phyloP scores from a whole-genome alignment of 2,113 vertebrate species.

The Callaeas wilsoni region DNA sequence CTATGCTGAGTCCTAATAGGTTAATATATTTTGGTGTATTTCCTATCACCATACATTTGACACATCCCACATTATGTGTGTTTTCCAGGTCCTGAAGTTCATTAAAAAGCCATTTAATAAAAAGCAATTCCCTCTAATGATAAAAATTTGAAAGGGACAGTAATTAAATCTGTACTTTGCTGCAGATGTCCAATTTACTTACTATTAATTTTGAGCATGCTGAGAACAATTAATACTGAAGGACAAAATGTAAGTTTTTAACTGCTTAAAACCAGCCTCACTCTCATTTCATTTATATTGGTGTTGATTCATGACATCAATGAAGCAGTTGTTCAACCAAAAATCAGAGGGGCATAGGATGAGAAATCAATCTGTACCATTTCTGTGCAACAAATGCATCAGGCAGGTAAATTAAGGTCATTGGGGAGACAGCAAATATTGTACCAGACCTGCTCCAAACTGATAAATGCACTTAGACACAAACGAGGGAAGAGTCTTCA shows the following conservation, averaged over 20 bases:
- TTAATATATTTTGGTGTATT: neutral
- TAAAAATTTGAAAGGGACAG: neutral
- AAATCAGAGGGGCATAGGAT: neutral
- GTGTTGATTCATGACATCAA: neutral
- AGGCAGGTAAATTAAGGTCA: neutral
- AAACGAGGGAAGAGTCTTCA: neutral
- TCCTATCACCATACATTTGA: neutral
- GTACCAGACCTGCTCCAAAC: neutral
- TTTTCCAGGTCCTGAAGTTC: neutral
- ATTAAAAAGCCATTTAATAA: neutral
- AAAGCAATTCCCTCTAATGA: neutral
- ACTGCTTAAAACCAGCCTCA: neutral
- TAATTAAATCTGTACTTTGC: slow-evolving; percentile 2
- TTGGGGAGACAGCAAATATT: neutral
- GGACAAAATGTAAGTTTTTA: neutral
- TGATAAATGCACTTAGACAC: neutral
- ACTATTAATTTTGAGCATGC: neutral
- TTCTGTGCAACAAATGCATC: neutral
- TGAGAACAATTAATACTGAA: neutral
- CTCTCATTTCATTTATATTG: neutral
- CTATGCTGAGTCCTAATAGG: neutral
- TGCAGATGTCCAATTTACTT: neutral
- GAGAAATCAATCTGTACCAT: neutral
- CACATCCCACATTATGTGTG: neutral
- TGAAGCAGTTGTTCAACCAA: neutral